Percentiles rank a stretch among this genome's conserved stretches.
These are phyloP conservation scores for Geopemphigus sp. DNA, from an alignment of 1,140 invertebrate species.

Conservation along the genomic window DNA sequence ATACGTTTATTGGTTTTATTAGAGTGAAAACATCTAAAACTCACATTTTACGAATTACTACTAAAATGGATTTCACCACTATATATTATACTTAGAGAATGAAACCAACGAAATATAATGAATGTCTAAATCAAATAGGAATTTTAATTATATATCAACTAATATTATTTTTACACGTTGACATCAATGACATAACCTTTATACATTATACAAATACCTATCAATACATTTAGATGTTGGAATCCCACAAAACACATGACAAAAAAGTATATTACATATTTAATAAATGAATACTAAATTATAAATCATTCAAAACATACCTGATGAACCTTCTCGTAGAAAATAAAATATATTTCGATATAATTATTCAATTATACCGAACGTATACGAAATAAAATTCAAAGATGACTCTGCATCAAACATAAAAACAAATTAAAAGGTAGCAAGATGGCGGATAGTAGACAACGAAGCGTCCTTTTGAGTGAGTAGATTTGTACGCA, in stretches of 20 bases:
- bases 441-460: constrained; percentile 20
- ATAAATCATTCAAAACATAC: constrained; percentile 4
- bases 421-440: neutral
- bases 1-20: no score
- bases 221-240: no score
- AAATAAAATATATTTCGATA: constrained; percentile 5
- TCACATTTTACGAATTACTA: no score
- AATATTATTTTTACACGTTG: no score
- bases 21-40: no score
- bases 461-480: constrained; percentile 24
- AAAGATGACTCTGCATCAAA: neutral
- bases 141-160: no score
- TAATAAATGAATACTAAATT: neutral
- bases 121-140: no score
- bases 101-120: no score
- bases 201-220: no score
- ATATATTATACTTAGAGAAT: no score
- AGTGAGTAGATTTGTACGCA: neutral
- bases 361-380: constrained; percentile 10
- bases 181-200: no score
- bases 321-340: neutral
- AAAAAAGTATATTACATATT: neutral
- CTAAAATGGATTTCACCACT: no score
- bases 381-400: neutral
- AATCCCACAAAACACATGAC: constrained; percentile 9